phyloP scores from a whole-genome alignment of 2,797 vertebrate genomes.

The Echeneis naucrates region DNA sequence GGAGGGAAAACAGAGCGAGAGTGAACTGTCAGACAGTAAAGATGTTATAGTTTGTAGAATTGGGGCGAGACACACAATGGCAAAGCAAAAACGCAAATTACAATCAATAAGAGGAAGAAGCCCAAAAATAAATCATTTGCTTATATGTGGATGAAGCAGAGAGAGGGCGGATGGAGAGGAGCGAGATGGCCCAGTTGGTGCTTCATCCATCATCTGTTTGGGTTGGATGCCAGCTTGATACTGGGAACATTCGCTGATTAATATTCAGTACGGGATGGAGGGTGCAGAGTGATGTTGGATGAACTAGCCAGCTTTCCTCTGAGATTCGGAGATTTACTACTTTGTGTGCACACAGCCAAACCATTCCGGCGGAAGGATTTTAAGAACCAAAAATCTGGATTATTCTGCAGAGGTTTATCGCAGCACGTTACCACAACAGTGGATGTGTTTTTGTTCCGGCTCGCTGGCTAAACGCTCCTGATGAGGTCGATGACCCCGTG shows the following conservation, averaged over 20 bases:
- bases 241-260: slow-evolving; percentile 80
- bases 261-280: slow-evolving; percentile 78
- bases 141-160: slow-evolving; percentile 64
- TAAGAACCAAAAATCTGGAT: slow-evolving; percentile 32
- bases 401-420: slow-evolving; percentile 29
- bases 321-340: slow-evolving; percentile 60
- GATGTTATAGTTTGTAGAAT: slow-evolving; percentile 23
- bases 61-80: slow-evolving; percentile 13
- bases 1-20: slow-evolving; percentile 12
- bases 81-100: slow-evolving; percentile 51
- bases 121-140: slow-evolving; percentile 74
- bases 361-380: slow-evolving; percentile 27
- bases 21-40: slow-evolving; percentile 23
- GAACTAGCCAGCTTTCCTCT: slow-evolving; percentile 70
- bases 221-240: slow-evolving; percentile 77
- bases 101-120: slow-evolving; percentile 58
- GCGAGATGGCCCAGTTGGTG: slow-evolving; percentile 73
- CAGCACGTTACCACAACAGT: not conserved
- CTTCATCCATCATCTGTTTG: slow-evolving; percentile 82
- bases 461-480: slow-evolving; percentile 43
- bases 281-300: slow-evolving; percentile 61
- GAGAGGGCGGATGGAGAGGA: slow-evolving; percentile 41
- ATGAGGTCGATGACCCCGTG: slow-evolving; percentile 61
- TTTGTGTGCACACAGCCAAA: slow-evolving; percentile 31
- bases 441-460: slow-evolving; percentile 21